A percentile compares a stretch with the other conserved stretches of the same genome.
Evolutionary conservation across 2,113 vertebrate species (phyloP).

Genomic region (Lycocorax pyrrhopterus): DNA sequence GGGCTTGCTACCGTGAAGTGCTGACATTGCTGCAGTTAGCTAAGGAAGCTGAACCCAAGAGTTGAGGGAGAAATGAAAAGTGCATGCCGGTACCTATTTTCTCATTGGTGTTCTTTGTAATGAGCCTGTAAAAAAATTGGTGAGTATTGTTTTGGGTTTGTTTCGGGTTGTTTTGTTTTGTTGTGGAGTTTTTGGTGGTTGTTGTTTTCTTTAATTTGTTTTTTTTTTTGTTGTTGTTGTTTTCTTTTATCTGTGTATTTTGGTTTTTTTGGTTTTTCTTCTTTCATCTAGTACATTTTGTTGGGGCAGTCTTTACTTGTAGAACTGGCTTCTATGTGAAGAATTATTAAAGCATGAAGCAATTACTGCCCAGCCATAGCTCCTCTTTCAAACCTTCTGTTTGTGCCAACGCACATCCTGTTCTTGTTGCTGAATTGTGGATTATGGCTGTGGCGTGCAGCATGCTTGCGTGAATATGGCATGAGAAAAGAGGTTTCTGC

Average conservation of each 20-base stretch:
- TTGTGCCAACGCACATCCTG: background rate
- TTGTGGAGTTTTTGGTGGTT: rapidly evolving
- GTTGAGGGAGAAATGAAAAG: background rate
- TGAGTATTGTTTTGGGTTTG: background rate
- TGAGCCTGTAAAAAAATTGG: background rate
- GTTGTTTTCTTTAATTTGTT: background rate
- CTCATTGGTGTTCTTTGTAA: background rate
- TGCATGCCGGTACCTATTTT: background rate
- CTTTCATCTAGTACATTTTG: background rate
- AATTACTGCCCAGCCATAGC: rapidly evolving
- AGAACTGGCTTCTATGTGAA: background rate
- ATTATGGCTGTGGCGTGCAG: background rate
- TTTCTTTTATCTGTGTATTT: background rate
- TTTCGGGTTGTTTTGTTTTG: background rate
- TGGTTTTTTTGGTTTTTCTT: background rate
- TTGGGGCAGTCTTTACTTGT: background rate
- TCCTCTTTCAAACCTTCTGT: background rate
- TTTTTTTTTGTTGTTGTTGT: background rate
- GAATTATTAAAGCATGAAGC: background rate
- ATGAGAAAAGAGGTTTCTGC: background rate
- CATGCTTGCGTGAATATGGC: background rate
- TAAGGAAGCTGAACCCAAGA: background rate
- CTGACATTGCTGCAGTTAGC: background rate
- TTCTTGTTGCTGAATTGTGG: background rate
- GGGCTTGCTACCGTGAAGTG: background rate